Percentiles rank a stretch among this genome's conserved stretches.
These are phyloP conservation scores for Mechanitis messenoides DNA, from an alignment of 2,888 invertebrate genomes.

Conservation along the genomic window DNA sequence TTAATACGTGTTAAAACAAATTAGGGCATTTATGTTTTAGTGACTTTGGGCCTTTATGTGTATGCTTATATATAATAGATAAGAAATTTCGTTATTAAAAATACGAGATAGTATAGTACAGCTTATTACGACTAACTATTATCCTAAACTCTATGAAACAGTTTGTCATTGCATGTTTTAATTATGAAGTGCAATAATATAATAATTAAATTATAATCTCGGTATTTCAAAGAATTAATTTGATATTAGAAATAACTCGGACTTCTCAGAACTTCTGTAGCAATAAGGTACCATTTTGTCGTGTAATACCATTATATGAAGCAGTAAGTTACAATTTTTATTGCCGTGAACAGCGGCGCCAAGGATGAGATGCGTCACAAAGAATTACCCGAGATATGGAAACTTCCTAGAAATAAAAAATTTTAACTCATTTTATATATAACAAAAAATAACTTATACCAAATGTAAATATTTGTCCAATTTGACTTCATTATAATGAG, in stretches of 20 bases:
- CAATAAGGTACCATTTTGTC: no score
- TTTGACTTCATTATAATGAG: constrained; percentile 40
- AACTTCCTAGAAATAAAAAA: constrained; percentile 38
- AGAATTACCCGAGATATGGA: constrained; percentile 20
- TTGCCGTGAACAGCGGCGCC: constrained; percentile 30
- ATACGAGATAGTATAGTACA: no score
- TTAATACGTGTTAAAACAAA: neutral
- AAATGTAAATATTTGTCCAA: constrained; percentile 41
- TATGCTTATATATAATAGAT: neutral
- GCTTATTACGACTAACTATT: no score
- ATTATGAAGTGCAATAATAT: neutral
- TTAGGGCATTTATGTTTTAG: neutral
- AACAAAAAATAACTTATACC: constrained; percentile 44
- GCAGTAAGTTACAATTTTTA: constrained; percentile 35
- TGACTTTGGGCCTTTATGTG: neutral
- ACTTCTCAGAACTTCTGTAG: constrained; percentile 18
- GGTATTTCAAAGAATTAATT: neutral
- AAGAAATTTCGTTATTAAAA: no score
- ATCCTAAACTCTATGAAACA: no score
- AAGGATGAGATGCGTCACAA: constrained; percentile 28
- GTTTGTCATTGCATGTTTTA: no score
- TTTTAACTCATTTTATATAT: constrained; percentile 35
- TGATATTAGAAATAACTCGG: constrained; percentile 4
- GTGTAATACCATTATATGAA: constrained; percentile 25
- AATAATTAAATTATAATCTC: neutral